Conservation (phyloP, 2,888 invertebrate genomes). For the Julus scandinavius region DNA sequence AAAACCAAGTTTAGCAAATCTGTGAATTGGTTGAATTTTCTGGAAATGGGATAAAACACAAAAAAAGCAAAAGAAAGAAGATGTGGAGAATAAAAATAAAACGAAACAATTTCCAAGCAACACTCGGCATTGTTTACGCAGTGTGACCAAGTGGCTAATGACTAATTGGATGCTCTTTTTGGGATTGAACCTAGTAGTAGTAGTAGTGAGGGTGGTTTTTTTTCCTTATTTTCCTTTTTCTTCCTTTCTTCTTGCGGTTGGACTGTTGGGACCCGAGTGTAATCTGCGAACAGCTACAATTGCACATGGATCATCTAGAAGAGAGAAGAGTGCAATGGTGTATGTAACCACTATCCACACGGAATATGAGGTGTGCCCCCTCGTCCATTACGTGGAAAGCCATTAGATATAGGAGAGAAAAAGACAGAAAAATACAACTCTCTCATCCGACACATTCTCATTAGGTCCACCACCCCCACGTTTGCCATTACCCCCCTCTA, state of each 20-base stretch:
- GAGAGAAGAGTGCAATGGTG: background rate
- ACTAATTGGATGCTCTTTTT: slow-evolving; percentile 16
- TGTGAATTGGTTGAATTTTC: background rate
- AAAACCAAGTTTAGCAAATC: background rate
- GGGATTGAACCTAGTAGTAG: background rate
- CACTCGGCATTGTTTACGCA: slow-evolving; percentile 2
- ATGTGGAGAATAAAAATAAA: background rate
- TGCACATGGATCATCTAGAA: slow-evolving; percentile 29
- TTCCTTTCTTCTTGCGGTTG: background rate
- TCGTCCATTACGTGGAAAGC: slow-evolving; percentile 39
- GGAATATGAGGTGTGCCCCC: slow-evolving; percentile 42
- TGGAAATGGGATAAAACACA: too few species aligned
- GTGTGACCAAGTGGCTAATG: background rate
- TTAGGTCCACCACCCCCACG: slow-evolving; percentile 40
- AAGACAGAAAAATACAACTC: slow-evolving; percentile 24
- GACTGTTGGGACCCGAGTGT: slow-evolving; percentile 8
- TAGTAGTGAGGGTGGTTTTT: background rate
- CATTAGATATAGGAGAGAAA: slow-evolving; percentile 12
- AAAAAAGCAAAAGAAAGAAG: background rate
- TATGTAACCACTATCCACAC: slow-evolving; percentile 16
- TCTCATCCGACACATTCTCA: slow-evolving; percentile 42
- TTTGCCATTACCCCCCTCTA: slow-evolving; percentile 34
- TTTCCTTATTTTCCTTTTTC: background rate
- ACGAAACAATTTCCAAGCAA: background rate
- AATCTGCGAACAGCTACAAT: slow-evolving; percentile 35